Percentiles rank a stretch among this genome's conserved stretches.
Conservation (phyloP, 1,140 invertebrate species). For the Pantala flavescens region DNA sequence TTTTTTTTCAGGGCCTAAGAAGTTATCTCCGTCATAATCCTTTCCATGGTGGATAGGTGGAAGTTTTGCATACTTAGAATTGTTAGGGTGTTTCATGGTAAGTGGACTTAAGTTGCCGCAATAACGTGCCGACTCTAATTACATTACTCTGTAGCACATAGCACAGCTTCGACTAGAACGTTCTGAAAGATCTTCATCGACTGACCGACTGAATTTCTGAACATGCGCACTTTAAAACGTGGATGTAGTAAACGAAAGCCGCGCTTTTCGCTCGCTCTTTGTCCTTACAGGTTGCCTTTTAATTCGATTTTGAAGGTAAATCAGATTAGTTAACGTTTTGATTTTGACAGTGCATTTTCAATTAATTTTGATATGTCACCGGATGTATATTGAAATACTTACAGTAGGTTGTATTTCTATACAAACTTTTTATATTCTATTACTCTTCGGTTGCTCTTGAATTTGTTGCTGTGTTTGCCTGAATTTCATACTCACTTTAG, state of each 20-base stretch:
- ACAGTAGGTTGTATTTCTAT: no score
- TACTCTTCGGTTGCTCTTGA: no score
- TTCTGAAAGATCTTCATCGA: not conserved
- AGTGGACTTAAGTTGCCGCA: not conserved
- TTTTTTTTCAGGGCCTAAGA: not conserved
- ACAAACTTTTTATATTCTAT: no score
- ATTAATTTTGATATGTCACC: no score
- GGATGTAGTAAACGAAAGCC: constrained; percentile 5
- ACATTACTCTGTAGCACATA: not conserved
- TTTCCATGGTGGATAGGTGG: not conserved
- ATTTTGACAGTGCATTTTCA: no score
- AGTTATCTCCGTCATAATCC: not conserved
- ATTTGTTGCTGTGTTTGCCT: no score
- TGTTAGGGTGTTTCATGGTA: constrained; percentile 1
- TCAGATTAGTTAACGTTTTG: no score
- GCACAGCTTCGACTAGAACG: not conserved
- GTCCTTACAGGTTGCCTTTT: not conserved
- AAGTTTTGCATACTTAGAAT: not conserved
- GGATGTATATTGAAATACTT: no score
- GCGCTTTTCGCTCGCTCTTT: not conserved
- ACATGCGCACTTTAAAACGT: constrained; percentile 1
- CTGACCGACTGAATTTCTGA: not conserved
- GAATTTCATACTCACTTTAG: no score
- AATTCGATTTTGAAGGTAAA: no score
- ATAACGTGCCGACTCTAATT: not conserved